Base-by-base conservation (phyloP, 2,113 vertebrate genomes). In the Chrysochloris asiatica region DNA sequence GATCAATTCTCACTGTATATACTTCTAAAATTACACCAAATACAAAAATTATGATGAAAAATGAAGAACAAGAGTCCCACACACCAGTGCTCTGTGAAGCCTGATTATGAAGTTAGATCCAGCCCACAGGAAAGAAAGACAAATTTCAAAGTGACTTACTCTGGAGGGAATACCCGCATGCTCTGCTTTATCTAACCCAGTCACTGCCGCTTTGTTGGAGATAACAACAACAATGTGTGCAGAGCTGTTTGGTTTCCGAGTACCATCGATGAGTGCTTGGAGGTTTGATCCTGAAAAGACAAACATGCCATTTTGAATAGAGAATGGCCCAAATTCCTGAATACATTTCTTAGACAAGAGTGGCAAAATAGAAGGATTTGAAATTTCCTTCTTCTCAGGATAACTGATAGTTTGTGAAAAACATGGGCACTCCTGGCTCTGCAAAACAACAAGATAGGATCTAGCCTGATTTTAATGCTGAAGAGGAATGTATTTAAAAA, bases 191-290 rank as follows among this genome's bases (percentile, higher is more conserved):
- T 98, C 98, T 94, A 99, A 96, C 6, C 99, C 99, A 83, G 98
- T 98, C 19, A 98, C 99, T 0, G 97, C 98, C 0, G 98, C 97
- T 86, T 98, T 98, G 98, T 99, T 99, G 96, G 99, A 99, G 97
- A 99, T 96, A 6, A 99, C 99, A 33, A 99, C 95, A 8, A 98
- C 98, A 12, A 99, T 98, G 94, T 98, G 97, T 3, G 99, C 98
- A 0, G 97, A 97, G 95, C 99, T 99, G 38, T 96, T 97, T 0
- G 98, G 97, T 54, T 97, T 97, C 95, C 92, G 98, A 3, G 98
- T 98, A 95, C 98, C 98, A 2, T 98, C 98, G 52, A 99, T 99
- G 83, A 99, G 98, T 0, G 99, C 99, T 95, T 99, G 99, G 67
- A 99, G 97, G 96, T 99, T 99, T 14, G 99, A 99, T 71, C 99